A percentile compares a stretch with the other conserved stretches of the same genome.
phyloP scores from a whole-genome alignment of 2,888 invertebrate species.

The Tetramorium bicarinatum region DNA sequence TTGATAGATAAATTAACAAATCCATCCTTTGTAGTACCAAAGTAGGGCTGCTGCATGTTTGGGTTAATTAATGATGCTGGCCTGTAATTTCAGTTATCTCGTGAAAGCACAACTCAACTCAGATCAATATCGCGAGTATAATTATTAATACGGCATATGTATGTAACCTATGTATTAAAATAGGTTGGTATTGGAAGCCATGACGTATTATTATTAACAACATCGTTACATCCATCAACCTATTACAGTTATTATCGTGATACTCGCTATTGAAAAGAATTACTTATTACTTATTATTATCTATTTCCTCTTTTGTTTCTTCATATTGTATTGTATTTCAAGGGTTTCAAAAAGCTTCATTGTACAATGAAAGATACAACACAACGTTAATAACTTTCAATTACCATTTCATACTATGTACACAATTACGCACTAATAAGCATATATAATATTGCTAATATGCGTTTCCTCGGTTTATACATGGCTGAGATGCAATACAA shows the following conservation, averaged over 20 bases:
- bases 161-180: slow-evolving; percentile 1
- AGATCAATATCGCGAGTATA: slow-evolving; percentile 24
- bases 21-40: slow-evolving; percentile 15
- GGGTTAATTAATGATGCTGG: slow-evolving; percentile 32
- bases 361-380: neutral
- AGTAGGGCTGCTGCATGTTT: neutral
- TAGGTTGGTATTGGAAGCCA: neutral
- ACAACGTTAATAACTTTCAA: neutral
- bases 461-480: slow-evolving; percentile 19
- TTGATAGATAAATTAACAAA: slow-evolving; percentile 41
- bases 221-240: neutral
- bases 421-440: neutral
- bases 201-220: slow-evolving; percentile 27
- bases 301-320: neutral
- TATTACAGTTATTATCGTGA: slow-evolving; percentile 13
- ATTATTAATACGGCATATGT: slow-evolving; percentile 15
- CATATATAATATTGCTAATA: slow-evolving; percentile 32
- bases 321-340: neutral
- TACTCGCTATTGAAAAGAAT: neutral
- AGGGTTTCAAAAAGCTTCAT: neutral
- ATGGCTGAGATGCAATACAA: slow-evolving; percentile 21
- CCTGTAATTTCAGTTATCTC: slow-evolving; percentile 39
- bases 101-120: slow-evolving; percentile 23
- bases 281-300: neutral
- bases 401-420: slow-evolving; percentile 9